A percentile compares a stretch with the other conserved stretches of the same genome.
phyloP scores from a whole-genome alignment of 2,797 vertebrate genomes.

The Coilia nasus region DNA sequence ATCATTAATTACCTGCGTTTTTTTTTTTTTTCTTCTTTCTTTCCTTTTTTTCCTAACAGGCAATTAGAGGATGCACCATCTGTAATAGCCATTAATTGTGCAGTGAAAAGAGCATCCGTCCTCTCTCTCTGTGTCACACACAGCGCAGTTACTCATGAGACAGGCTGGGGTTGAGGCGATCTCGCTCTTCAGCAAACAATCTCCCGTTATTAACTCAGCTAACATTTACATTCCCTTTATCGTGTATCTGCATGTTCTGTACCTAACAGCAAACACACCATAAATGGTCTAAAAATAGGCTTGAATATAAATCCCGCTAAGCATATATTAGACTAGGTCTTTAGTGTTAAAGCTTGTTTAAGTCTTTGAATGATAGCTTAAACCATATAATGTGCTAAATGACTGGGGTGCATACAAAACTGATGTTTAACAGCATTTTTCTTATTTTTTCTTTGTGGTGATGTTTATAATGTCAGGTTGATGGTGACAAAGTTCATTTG shows the following conservation, averaged over 20 bases:
- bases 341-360: not conserved
- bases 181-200: slow-evolving; percentile 59
- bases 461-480: too few species aligned
- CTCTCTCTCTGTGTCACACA: slow-evolving; percentile 56
- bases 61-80: slow-evolving; percentile 65
- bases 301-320: not conserved
- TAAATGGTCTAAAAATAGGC: not conserved
- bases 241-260: slow-evolving; percentile 63
- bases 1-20: slow-evolving; percentile 35
- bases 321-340: not conserved
- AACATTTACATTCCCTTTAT: slow-evolving; percentile 72
- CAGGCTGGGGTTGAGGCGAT: slow-evolving; percentile 48
- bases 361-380: slow-evolving; percentile 21
- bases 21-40: slow-evolving; percentile 43
- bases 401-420: too few species aligned
- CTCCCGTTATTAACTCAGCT: slow-evolving; percentile 68
- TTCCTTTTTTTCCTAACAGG: not conserved
- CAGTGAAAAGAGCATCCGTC: slow-evolving; percentile 60
- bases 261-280: slow-evolving; percentile 60
- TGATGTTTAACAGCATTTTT: too few species aligned
- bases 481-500: too few species aligned
- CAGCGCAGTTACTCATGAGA: slow-evolving; percentile 70
- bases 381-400: too few species aligned
- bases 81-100: slow-evolving; percentile 67
- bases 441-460: too few species aligned